phyloP scores from a whole-genome alignment of 2,113 vertebrate genomes.

The Dasyornis broadbenti region DNA sequence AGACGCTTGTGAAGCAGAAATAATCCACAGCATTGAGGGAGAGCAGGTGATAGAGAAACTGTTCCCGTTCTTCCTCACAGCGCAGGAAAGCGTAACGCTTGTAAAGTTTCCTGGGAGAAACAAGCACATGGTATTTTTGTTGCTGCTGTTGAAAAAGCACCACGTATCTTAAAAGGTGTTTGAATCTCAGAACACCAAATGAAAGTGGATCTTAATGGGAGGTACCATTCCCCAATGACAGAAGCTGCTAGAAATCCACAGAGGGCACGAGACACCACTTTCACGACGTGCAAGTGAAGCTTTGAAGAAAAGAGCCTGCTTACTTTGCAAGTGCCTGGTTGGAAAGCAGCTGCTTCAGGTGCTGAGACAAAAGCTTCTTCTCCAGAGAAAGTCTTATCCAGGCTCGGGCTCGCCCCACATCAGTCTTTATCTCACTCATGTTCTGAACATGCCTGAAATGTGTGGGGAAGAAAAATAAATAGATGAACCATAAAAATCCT shows the following conservation, averaged over 20 bases:
- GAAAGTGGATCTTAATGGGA: background rate
- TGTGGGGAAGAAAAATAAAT: background rate
- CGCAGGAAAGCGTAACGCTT: constrained; percentile 94
- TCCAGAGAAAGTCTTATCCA: constrained; percentile 95
- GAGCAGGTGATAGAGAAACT: constrained; percentile 95
- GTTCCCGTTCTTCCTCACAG: constrained; percentile 94
- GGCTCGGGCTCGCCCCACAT: constrained; percentile 89
- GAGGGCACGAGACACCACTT: background rate
- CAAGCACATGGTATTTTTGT: background rate
- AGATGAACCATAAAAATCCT: background rate
- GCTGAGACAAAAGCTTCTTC: constrained; percentile 95
- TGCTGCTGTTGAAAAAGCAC: background rate
- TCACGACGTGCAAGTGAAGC: background rate
- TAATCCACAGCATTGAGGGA: constrained; percentile 97
- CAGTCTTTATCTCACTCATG: constrained; percentile 93
- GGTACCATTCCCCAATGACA: background rate
- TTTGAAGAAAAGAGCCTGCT: background rate
- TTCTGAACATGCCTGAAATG: constrained; percentile 87
- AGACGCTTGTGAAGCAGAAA: constrained; percentile 95
- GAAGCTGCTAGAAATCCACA: background rate
- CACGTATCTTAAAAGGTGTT: background rate
- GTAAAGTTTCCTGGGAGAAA: constrained; percentile 86
- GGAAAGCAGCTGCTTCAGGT: constrained; percentile 90
- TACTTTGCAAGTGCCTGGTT: constrained; percentile 86
- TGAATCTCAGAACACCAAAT: background rate